Evolutionary conservation across 2,888 invertebrate species (phyloP).

Genomic region (Aelia acuminata): DNA sequence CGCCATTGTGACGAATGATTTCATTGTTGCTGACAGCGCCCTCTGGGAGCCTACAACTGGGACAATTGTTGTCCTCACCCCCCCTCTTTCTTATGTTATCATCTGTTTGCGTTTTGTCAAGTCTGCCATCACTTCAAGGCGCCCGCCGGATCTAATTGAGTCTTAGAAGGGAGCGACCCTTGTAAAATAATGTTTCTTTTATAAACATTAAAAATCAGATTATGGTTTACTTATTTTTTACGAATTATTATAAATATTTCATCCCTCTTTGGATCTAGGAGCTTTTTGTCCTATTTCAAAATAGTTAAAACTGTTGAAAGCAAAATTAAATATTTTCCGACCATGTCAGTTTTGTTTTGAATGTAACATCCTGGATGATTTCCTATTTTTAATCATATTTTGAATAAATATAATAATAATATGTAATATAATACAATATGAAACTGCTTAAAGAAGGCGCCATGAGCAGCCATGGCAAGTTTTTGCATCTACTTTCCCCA

Average conservation of each 20-base stretch:
- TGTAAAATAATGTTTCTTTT: neutral
- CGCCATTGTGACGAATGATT: constrained; percentile 54
- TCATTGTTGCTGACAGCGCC: constrained; percentile 51
- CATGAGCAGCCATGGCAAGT: neutral
- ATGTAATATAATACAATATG: neutral
- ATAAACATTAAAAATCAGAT: no score
- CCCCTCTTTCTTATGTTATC: constrained; percentile 11
- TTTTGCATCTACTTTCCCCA: constrained; percentile 23
- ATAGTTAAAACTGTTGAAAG: no score
- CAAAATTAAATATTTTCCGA: no score
- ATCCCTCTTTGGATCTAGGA: no score
- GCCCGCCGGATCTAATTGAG: neutral
- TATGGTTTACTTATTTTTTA: no score
- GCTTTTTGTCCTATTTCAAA: no score
- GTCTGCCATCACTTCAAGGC: neutral
- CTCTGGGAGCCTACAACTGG: constrained; percentile 10
- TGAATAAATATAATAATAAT: neutral
- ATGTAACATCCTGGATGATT: neutral
- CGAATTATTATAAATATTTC: no score
- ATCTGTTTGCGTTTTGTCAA: constrained; percentile 29
- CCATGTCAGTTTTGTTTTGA: no score
- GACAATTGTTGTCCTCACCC: neutral
- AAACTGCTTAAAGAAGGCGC: neutral
- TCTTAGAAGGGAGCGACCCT: neutral
- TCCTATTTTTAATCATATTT: neutral